Evolutionary conservation across 1,140 invertebrate species (phyloP).

Genomic region (Monomorium pharaonis): DNA sequence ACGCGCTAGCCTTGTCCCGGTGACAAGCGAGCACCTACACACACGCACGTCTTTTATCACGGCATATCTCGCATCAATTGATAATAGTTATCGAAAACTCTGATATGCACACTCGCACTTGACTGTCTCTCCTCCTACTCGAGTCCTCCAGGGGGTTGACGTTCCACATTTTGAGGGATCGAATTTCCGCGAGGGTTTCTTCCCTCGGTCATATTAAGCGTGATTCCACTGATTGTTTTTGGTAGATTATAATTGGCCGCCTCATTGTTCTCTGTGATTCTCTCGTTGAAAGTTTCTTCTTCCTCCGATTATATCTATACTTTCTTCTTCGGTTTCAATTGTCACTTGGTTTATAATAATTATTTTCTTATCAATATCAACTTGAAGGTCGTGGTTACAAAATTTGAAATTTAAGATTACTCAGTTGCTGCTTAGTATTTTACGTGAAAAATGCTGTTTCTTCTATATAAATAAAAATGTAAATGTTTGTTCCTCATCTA

Average conservation of each 20-base stretch:
- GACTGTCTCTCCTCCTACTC: not conserved
- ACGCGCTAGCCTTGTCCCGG: slow-evolving; percentile 20
- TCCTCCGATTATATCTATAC: not conserved
- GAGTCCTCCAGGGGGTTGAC: not conserved
- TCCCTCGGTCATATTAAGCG: not conserved
- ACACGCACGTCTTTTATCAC: slow-evolving; percentile 70
- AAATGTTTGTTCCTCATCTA: too few species aligned
- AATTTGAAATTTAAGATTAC: not conserved
- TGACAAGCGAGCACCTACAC: slow-evolving; percentile 38
- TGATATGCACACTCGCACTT: slow-evolving; percentile 40
- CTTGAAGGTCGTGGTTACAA: not conserved
- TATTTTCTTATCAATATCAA: not conserved
- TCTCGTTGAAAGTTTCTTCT: not conserved
- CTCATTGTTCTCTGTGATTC: not conserved
- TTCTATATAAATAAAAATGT: too few species aligned
- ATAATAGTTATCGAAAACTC: slow-evolving; percentile 73
- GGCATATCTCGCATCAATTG: slow-evolving; percentile 72
- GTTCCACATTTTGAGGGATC: not conserved
- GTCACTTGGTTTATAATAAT: not conserved
- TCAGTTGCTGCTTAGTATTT: not conserved
- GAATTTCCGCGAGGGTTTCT: slow-evolving; percentile 9
- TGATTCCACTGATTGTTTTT: not conserved
- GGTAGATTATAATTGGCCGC: not conserved
- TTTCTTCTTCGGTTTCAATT: not conserved
- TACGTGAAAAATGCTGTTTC: not conserved